Conservation (phyloP, 2,797 vertebrate genomes). For the Poecilia gillii region DNA sequence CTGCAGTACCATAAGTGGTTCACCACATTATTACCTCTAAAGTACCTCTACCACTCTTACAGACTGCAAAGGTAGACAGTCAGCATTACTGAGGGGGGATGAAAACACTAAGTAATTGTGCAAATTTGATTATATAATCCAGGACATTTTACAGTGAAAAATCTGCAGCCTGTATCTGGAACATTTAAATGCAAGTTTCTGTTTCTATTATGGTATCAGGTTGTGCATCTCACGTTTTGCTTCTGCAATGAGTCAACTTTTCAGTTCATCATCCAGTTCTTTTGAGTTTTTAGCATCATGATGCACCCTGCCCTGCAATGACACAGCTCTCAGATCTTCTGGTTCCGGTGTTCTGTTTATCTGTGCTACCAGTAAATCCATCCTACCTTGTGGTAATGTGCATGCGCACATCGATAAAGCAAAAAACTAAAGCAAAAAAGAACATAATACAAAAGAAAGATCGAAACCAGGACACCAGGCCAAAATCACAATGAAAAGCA, state of each 20-base stretch:
- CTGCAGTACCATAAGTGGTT: background rate
- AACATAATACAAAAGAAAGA: too few relatives aligned
- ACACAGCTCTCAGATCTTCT: too few relatives aligned
- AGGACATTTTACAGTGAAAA: background rate
- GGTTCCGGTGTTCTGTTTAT: too few relatives aligned
- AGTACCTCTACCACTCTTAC: background rate
- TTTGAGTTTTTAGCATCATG: background rate
- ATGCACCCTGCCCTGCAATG: background rate
- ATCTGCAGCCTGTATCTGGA: background rate
- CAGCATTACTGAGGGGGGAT: background rate
- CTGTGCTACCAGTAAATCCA: too few relatives aligned
- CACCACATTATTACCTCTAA: background rate
- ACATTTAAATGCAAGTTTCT: background rate
- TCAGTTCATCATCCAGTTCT: background rate
- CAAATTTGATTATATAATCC: background rate
- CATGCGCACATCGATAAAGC: too few relatives aligned
- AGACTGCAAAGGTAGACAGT: background rate
- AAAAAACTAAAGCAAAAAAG: too few relatives aligned
- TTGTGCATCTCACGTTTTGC: background rate
- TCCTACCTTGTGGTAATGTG: too few relatives aligned
- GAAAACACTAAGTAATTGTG: background rate
- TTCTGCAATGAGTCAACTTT: background rate
- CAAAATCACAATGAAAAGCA: too few relatives aligned
- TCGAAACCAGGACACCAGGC: too few relatives aligned
- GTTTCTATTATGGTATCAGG: background rate